phyloP scores from a whole-genome alignment of 2,888 invertebrate genomes.

The Leptinotarsa haldemani region DNA sequence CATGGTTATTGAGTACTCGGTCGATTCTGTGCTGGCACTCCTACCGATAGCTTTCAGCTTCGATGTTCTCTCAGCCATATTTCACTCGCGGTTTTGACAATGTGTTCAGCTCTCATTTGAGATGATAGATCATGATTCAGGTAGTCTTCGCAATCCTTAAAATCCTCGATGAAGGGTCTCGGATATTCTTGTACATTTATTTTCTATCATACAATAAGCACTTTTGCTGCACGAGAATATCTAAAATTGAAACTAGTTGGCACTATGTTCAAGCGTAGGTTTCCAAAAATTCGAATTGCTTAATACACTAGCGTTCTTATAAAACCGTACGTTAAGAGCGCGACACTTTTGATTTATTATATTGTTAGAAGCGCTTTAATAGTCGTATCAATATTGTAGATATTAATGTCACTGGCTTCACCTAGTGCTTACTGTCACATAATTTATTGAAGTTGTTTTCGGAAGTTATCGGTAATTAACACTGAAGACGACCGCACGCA shows the following conservation, averaged over 20 bases:
- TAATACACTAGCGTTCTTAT: constrained; percentile 32
- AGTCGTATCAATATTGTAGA: constrained; percentile 23
- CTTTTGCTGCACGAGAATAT: constrained; percentile 46
- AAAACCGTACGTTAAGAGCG: constrained; percentile 24
- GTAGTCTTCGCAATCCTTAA: constrained; percentile 39
- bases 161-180: constrained; percentile 32
- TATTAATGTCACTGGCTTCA: constrained; percentile 36
- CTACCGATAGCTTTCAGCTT: constrained; percentile 57
- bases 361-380: constrained; percentile 13
- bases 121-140: constrained; percentile 30
- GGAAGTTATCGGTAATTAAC: constrained; percentile 14
- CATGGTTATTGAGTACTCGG: constrained; percentile 66
- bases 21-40: constrained; percentile 67
- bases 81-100: constrained; percentile 27
- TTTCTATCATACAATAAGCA: constrained; percentile 49
- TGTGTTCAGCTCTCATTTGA: constrained; percentile 42
- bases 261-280: constrained; percentile 50
- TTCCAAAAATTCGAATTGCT: constrained; percentile 46
- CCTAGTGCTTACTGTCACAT: constrained; percentile 43
- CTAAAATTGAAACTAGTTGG: constrained; percentile 54
- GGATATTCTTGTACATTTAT: constrained; percentile 41
- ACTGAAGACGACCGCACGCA: constrained; percentile 20
- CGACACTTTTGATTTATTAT: constrained; percentile 30
- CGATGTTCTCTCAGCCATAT: constrained; percentile 55
- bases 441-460: constrained; percentile 25